Evolutionary conservation across 2,888 invertebrate species (phyloP).

Genomic region (Protophormia terraenovae): DNA sequence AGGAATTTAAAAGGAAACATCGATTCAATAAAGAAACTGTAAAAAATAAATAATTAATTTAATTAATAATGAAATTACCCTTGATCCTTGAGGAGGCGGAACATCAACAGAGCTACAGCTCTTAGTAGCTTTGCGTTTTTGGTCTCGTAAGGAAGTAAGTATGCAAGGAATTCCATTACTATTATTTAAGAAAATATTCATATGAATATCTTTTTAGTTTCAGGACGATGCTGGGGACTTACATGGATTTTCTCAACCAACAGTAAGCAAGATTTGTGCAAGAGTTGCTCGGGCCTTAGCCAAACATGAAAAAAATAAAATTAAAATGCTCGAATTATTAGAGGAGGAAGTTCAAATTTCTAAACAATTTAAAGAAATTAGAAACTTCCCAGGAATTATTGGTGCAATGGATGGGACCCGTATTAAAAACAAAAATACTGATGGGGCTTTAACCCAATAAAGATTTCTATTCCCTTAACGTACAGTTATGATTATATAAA

Average conservation of each 20-base stretch:
- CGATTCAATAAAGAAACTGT: too few species aligned
- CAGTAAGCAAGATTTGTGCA: not conserved
- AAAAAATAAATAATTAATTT: too few species aligned
- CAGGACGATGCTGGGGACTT: too few species aligned
- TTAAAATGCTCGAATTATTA: not conserved
- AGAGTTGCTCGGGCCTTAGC: not conserved
- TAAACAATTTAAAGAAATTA: not conserved
- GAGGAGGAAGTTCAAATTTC: not conserved
- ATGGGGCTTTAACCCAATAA: not conserved
- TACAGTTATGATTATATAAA: too few species aligned
- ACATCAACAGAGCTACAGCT: not conserved
- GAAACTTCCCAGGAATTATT: not conserved
- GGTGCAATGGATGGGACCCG: not conserved
- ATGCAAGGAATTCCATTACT: too few species aligned
- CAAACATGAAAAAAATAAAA: not conserved
- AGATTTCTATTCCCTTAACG: not conserved
- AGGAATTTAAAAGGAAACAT: too few species aligned
- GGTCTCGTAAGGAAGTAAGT: too few species aligned
- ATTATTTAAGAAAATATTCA: too few species aligned
- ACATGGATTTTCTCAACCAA: too few species aligned
- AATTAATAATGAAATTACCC: not conserved
- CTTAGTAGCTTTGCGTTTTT: not conserved
- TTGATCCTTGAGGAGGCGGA: not conserved
- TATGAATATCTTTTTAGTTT: too few species aligned
- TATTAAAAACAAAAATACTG: not conserved